Evolutionary conservation across 2,888 invertebrate species (phyloP).

Genomic region (Scaptomyza flava): DNA sequence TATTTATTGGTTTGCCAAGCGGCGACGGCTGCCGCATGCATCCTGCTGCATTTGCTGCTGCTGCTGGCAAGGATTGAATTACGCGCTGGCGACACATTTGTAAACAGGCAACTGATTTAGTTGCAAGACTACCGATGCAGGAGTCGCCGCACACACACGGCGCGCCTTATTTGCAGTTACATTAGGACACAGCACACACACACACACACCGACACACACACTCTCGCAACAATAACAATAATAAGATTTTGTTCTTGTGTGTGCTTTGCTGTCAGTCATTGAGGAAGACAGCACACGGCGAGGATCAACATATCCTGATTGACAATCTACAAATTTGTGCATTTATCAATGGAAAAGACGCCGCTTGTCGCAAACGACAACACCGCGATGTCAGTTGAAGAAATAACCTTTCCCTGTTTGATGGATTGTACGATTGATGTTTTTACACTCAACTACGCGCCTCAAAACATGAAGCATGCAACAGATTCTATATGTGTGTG

Average conservation of each 20-base stretch:
- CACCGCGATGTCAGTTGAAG: conserved; percentile 29
- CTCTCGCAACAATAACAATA: conserved; percentile 34
- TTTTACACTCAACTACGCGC: conserved; percentile 67
- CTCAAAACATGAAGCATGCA: conserved; percentile 37
- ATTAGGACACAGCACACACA: conserved; percentile 38
- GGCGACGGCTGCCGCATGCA: conserved; percentile 74
- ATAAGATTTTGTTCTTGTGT: conserved; percentile 45
- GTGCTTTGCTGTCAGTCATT: conserved; percentile 60
- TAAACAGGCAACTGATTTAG: conserved; percentile 74
- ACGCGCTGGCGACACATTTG: conserved; percentile 78
- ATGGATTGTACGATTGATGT: conserved; percentile 67
- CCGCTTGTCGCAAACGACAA: conserved; percentile 40
- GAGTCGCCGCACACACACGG: conserved; percentile 54
- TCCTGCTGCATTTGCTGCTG: conserved; percentile 47
- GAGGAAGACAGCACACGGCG: conserved; percentile 31
- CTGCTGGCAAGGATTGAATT: conserved; percentile 68
- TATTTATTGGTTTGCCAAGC: conserved; percentile 78
- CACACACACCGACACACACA: neutral
- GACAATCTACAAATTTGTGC: conserved; percentile 75
- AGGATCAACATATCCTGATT: conserved; percentile 55
- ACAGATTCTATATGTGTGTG: conserved; percentile 2
- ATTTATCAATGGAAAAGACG: conserved; percentile 72
- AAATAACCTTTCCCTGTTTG: conserved; percentile 40
- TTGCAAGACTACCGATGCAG: conserved; percentile 62
- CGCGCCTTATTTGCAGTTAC: conserved; percentile 72